Evolutionary conservation across 2,797 vertebrate genomes (phyloP).

Genomic region (Epinephelus coioides): DNA sequence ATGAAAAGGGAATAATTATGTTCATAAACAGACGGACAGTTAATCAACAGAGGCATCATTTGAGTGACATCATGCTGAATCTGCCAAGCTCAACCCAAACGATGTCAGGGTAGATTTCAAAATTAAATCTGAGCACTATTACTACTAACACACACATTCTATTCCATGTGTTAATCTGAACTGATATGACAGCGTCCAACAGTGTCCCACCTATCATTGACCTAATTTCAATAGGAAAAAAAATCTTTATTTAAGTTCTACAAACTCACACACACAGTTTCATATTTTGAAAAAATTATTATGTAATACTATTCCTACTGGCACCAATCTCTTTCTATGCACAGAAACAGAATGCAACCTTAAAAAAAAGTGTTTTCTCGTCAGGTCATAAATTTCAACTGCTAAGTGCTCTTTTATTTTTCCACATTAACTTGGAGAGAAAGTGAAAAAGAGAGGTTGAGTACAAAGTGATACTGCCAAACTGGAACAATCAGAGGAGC

Average conservation of each 20-base stretch:
- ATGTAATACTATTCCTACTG: slow-evolving; percentile 23
- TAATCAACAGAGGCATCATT: neutral
- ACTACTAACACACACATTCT: neutral
- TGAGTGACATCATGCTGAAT: neutral
- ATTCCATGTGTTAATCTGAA: neutral
- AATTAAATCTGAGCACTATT: neutral
- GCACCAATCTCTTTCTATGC: slow-evolving; percentile 6
- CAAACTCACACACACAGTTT: neutral
- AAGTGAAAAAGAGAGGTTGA: slow-evolving; percentile 70
- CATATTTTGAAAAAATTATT: slow-evolving; percentile 3
- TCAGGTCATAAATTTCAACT: slow-evolving; percentile 61
- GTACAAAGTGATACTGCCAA: slow-evolving; percentile 78
- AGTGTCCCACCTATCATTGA: neutral
- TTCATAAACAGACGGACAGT: neutral
- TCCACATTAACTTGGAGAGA: slow-evolving; percentile 68
- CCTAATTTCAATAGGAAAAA: neutral
- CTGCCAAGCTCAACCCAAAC: neutral
- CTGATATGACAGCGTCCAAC: neutral
- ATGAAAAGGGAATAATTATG: neutral
- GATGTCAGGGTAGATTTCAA: neutral
- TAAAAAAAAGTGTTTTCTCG: slow-evolving; percentile 34
- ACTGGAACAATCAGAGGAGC: slow-evolving; percentile 77
- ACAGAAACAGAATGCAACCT: slow-evolving; percentile 35
- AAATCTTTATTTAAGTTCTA: neutral
- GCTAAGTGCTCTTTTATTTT: slow-evolving; percentile 75